phyloP scores from a whole-genome alignment of 2,888 invertebrate genomes.

The Chromoteleia sp. region DNA sequence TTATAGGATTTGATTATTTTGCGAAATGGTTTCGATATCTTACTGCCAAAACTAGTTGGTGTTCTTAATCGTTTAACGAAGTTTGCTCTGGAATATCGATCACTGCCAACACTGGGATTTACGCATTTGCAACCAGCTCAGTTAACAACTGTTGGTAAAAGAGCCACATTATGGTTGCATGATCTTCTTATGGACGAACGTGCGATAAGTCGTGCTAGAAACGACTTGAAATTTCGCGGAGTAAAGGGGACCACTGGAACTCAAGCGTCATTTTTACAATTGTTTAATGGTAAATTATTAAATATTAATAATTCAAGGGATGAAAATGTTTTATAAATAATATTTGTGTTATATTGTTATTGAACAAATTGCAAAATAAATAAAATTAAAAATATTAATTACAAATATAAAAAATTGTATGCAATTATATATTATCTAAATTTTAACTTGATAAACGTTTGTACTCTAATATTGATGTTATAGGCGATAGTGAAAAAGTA shows the following conservation, averaged over 20 bases:
- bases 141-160: conserved; percentile 98
- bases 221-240: conserved; percentile 96
- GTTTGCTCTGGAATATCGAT: conserved; percentile 93
- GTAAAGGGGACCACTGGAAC: conserved; percentile 99
- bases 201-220: conserved; percentile 90
- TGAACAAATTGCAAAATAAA: too few species aligned
- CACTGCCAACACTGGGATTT: conserved; percentile 96
- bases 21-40: conserved; percentile 93
- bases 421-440: too few species aligned
- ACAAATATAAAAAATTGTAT: too few species aligned
- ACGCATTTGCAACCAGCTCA: conserved; percentile 99
- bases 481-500: conserved; percentile 93
- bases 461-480: not conserved
- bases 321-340: too few species aligned
- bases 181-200: conserved; percentile 98
- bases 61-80: conserved; percentile 91
- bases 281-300: conserved; percentile 90
- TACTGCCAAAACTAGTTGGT: conserved; percentile 93
- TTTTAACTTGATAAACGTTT: too few species aligned
- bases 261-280: conserved; percentile 97
- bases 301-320: not conserved
- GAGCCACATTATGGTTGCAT: conserved; percentile 97
- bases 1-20: conserved; percentile 93
- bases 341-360: not conserved
- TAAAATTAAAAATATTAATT: too few species aligned